Evolutionary conservation across 2,797 vertebrate genomes (phyloP).

Genomic region (Sphaeramia orbicularis): DNA sequence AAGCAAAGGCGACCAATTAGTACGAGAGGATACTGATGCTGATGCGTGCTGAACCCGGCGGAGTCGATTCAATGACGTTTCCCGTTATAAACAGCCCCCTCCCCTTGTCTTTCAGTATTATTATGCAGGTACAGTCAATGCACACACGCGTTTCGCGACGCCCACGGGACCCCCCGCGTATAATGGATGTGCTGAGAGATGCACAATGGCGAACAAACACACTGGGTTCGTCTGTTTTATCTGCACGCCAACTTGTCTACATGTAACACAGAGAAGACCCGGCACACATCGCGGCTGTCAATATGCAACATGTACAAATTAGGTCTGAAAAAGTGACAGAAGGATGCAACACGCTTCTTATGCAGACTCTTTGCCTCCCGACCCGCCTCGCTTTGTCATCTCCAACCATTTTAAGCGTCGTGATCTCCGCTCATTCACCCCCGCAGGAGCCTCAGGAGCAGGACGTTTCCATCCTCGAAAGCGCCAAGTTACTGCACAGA

Average conservation of each 20-base stretch:
- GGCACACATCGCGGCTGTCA: neutral
- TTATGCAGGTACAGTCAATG: constrained; percentile 66
- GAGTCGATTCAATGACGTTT: constrained; percentile 75
- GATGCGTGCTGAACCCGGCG: constrained; percentile 60
- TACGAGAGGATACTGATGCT: constrained; percentile 61
- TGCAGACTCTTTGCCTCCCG: constrained; percentile 37
- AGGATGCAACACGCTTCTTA: constrained; percentile 38
- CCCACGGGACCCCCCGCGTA: constrained; percentile 80
- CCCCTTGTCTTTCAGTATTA: constrained; percentile 58
- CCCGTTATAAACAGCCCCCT: constrained; percentile 39
- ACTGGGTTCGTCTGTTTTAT: constrained; percentile 61
- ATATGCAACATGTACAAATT: neutral
- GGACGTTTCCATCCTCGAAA: constrained; percentile 40
- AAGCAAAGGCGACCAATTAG: constrained; percentile 58
- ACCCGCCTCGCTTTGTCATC: constrained; percentile 66
- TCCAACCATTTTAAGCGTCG: constrained; percentile 64
- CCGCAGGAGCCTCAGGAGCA: constrained; percentile 35
- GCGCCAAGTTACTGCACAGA: constrained; percentile 40
- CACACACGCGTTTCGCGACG: constrained; percentile 66
- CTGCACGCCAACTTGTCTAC: constrained; percentile 45
- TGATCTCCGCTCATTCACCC: constrained; percentile 61
- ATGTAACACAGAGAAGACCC: constrained; percentile 17
- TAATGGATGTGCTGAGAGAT: constrained; percentile 87
- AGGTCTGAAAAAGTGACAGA: constrained; percentile 37
- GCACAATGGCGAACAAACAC: constrained; percentile 86